Conservation (phyloP, 92 coral and sea anemone genomes). For the Porites rus region DNA sequence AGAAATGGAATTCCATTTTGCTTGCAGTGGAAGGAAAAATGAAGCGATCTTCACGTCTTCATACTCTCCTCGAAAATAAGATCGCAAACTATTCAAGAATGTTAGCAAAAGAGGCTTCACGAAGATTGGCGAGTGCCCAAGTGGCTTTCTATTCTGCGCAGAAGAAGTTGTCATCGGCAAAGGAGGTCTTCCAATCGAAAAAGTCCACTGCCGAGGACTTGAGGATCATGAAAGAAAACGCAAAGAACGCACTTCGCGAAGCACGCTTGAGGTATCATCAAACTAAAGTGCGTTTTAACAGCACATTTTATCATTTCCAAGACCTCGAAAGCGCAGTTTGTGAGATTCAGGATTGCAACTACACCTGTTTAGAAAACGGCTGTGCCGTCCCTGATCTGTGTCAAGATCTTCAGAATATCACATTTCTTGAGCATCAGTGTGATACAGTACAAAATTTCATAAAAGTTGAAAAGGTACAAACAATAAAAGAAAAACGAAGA, state of each 20-base stretch:
- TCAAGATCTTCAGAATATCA: conserved; percentile 12
- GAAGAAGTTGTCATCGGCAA: conserved; percentile 7
- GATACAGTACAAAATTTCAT: background rate
- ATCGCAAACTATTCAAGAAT: conserved; percentile 35
- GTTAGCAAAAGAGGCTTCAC: conserved; percentile 23
- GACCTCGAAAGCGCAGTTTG: conserved; percentile 9
- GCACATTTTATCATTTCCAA: background rate
- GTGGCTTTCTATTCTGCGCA: conserved; percentile 38
- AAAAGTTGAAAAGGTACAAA: conserved; percentile 7
- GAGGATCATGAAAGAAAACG: background rate
- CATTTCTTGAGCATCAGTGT: conserved; percentile 36
- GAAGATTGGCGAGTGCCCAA: conserved; percentile 35
- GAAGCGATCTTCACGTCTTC: conserved; percentile 44
- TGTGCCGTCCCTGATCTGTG: conserved; percentile 43
- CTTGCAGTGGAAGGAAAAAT: conserved; percentile 35
- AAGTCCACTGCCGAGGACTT: conserved; percentile 1
- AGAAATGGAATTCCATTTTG: conserved; percentile 42
- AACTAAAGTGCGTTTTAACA: conserved; percentile 42
- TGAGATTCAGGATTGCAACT: conserved; percentile 47
- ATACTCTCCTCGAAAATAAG: conserved; percentile 16
- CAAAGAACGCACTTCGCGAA: conserved; percentile 10
- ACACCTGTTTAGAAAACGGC: conserved; percentile 19
- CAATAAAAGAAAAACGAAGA: background rate
- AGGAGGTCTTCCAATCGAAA: conserved; percentile 1
- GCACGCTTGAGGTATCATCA: conserved; percentile 43